phyloP scores from a whole-genome alignment of 2,888 invertebrate species.

The Polydesmus complanatus region DNA sequence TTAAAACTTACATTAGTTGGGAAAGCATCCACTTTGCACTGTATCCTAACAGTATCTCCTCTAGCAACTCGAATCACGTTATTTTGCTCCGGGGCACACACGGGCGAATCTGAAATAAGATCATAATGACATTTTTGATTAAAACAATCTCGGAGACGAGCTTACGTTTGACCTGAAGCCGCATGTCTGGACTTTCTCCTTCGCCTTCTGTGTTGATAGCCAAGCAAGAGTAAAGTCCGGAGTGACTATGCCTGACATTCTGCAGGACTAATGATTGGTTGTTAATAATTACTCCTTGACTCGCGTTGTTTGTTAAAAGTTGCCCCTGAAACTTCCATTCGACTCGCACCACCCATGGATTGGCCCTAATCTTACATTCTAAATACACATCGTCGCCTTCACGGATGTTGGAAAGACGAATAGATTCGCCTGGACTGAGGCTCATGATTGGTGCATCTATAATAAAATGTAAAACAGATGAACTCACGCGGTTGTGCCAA shows the following conservation, averaged over 20 bases:
- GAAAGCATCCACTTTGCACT: conserved; percentile 23
- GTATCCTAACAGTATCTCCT: conserved; percentile 21
- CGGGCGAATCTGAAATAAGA: conserved; percentile 21
- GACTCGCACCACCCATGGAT: conserved; percentile 14
- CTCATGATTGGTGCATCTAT: conserved; percentile 6
- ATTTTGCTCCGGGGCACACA: conserved; percentile 21
- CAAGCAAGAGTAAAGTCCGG: conserved; percentile 23
- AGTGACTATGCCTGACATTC: conserved; percentile 22
- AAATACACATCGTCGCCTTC: conserved; percentile 63
- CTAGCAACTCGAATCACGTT: conserved; percentile 23
- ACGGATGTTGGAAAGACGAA: conserved; percentile 15
- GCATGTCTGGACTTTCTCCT: conserved; percentile 23
- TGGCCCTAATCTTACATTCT: conserved; percentile 16
- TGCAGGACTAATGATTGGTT: conserved; percentile 25
- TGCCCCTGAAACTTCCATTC: conserved; percentile 18
- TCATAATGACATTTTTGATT: too few relatives aligned
- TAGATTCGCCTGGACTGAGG: conserved; percentile 6
- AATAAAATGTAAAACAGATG: conserved; percentile 6
- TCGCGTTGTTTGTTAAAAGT: conserved; percentile 5
- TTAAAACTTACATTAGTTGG: conserved; percentile 21
- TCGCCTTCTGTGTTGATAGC: conserved; percentile 24
- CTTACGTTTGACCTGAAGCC: conserved; percentile 24
- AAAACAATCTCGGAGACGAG: not conserved
- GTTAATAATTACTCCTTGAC: conserved; percentile 22
- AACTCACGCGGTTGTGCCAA: not conserved